A percentile compares a stretch with the other conserved stretches of the same genome.
These are phyloP conservation scores for Orchestia grillus DNA, from an alignment of 1,140 invertebrate genomes.

Conservation along the genomic window DNA sequence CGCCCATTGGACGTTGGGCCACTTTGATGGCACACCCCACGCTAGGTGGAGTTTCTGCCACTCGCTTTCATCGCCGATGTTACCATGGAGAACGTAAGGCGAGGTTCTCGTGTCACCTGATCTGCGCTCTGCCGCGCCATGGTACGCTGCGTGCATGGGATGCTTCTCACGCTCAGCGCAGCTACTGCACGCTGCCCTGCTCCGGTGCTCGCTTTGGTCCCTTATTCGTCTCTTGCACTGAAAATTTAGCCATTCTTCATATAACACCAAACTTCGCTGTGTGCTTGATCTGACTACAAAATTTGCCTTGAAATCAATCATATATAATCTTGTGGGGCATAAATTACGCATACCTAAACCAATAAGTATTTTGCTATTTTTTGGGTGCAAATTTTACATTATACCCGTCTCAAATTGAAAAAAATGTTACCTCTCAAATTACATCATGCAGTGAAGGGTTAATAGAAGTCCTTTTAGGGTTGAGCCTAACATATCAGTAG, in stretches of 20 bases:
- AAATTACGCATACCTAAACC: too few species aligned
- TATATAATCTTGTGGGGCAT: too few species aligned
- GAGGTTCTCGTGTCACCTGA: background rate
- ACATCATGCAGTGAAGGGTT: too few species aligned
- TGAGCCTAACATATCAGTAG: background rate
- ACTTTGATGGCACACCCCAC: too few species aligned
- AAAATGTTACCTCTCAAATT: too few species aligned
- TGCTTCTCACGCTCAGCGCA: background rate
- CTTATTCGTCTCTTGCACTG: background rate
- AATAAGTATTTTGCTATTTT: too few species aligned
- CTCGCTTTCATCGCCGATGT: background rate
- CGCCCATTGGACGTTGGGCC: too few species aligned
- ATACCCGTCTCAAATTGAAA: too few species aligned
- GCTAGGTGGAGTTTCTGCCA: background rate
- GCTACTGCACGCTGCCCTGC: background rate
- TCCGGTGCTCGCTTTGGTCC: background rate
- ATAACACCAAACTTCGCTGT: too few species aligned
- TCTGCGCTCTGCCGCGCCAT: background rate
- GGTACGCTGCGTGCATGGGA: background rate
- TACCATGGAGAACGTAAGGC: background rate
- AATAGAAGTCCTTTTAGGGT: background rate
- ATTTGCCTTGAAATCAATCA: too few species aligned
- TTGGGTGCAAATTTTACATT: too few species aligned
- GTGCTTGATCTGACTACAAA: too few species aligned
- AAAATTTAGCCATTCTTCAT: background rate